Conservation (phyloP, 2,888 invertebrate genomes). For the Caenorhabditis sinica region DNA sequence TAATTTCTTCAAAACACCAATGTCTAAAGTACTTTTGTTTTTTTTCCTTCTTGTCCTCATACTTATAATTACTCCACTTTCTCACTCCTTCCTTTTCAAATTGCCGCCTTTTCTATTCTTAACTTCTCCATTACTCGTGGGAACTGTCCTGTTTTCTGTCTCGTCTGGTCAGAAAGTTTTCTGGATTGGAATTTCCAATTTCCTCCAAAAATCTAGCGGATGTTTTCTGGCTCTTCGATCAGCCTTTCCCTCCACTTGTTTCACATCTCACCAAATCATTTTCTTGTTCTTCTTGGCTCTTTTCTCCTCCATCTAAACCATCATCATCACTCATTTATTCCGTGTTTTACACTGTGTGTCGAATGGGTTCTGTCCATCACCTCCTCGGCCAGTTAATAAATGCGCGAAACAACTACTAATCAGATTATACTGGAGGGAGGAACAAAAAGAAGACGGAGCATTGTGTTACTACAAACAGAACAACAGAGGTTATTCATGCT, state of each 20-base stretch:
- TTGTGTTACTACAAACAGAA: slow-evolving; percentile 17
- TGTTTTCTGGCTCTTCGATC: neutral
- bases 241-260: neutral
- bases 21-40: slow-evolving; percentile 37
- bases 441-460: neutral
- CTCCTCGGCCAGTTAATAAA: slow-evolving; percentile 32
- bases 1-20: slow-evolving; percentile 24
- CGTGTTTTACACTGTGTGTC: slow-evolving; percentile 38
- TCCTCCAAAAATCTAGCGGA: neutral
- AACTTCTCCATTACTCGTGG: slow-evolving; percentile 31
- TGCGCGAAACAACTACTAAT: slow-evolving; percentile 54
- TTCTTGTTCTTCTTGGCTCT: neutral
- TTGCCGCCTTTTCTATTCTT: slow-evolving; percentile 31
- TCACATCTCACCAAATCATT: neutral
- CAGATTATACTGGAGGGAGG: slow-evolving; percentile 30
- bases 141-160: neutral
- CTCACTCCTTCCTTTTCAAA: slow-evolving; percentile 30
- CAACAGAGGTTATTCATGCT: neutral
- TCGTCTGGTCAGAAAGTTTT: neutral
- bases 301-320: neutral
- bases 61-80: slow-evolving; percentile 43
- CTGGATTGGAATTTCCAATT: neutral
- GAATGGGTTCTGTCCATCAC: slow-evolving; percentile 12
- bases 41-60: slow-evolving; percentile 8
- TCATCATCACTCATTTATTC: slow-evolving; percentile 36